Evolutionary conservation across 1,140 invertebrate genomes (phyloP).

Genomic region (Physella acuta): DNA sequence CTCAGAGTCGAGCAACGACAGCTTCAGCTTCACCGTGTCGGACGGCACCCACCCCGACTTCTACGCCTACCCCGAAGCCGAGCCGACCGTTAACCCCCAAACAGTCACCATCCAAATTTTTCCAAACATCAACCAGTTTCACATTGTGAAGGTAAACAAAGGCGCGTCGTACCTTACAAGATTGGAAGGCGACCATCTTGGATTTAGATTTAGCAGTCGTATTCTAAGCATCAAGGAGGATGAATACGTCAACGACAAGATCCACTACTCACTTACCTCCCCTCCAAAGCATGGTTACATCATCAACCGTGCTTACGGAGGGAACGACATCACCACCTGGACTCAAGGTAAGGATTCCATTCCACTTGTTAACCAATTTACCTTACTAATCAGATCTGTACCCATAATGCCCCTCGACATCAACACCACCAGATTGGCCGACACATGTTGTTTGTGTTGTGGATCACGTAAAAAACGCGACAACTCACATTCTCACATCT

Average conservation of each 20-base stretch:
- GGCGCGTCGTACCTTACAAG: slow-evolving; percentile 44
- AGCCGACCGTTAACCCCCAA: slow-evolving; percentile 46
- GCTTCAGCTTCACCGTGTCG: slow-evolving; percentile 57
- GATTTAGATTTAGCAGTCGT: slow-evolving; percentile 46
- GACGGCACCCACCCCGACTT: slow-evolving; percentile 60
- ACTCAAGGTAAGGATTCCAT: slow-evolving; percentile 55
- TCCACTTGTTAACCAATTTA: neutral
- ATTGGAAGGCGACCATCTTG: slow-evolving; percentile 40
- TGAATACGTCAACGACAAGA: slow-evolving; percentile 48
- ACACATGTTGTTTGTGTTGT: too few species aligned
- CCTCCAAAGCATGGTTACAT: slow-evolving; percentile 55
- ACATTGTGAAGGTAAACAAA: slow-evolving; percentile 47
- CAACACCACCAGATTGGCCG: too few species aligned
- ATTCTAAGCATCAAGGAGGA: slow-evolving; percentile 53
- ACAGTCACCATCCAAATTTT: slow-evolving; percentile 54
- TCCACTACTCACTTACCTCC: slow-evolving; percentile 50
- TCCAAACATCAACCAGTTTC: slow-evolving; percentile 58
- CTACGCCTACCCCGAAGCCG: slow-evolving; percentile 53
- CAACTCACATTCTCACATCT: too few species aligned
- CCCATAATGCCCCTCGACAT: too few species aligned
- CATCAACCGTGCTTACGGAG: slow-evolving; percentile 40
- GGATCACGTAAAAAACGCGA: too few species aligned
- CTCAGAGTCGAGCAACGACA: slow-evolving; percentile 56
- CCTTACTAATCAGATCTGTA: too few species aligned
- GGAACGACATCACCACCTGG: slow-evolving; percentile 49